These are phyloP conservation scores for Drosophila buzzatii DNA, from an alignment of 2,888 invertebrate genomes.

Conservation along the genomic window DNA sequence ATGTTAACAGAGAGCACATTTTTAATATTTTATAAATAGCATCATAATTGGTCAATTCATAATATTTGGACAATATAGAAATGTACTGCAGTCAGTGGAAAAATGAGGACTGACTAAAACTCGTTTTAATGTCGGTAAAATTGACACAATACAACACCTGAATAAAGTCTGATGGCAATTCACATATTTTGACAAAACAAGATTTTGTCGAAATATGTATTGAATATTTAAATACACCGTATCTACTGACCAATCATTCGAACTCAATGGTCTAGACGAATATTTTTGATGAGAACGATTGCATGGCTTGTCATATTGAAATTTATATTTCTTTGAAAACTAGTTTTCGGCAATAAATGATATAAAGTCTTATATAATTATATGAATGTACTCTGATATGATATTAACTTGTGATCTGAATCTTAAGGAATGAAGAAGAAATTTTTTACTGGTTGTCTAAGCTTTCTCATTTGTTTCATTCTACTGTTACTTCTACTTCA, in stretches of 20 bases:
- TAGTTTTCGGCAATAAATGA: not conserved
- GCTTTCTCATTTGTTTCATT: not conserved
- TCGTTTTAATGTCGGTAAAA: conserved; percentile 27
- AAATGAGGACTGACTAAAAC: conserved; percentile 33
- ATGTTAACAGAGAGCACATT: not conserved
- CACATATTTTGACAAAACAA: conserved; percentile 24
- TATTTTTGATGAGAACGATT: not conserved
- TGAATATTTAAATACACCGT: not conserved
- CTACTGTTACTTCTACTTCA: not conserved
- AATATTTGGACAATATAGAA: conserved; percentile 18
- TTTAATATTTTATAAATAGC: not conserved
- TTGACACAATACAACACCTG: conserved; percentile 22
- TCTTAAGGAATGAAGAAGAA: not conserved
- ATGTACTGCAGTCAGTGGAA: conserved; percentile 8
- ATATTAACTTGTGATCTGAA: not conserved
- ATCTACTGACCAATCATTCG: not conserved
- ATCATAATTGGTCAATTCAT: not conserved
- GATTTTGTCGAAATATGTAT: not conserved
- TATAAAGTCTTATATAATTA: not conserved
- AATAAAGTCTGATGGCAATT: conserved; percentile 34
- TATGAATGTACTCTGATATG: not conserved
- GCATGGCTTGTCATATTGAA: not conserved
- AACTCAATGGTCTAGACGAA: not conserved
- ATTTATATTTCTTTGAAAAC: not conserved
- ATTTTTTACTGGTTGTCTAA: not conserved